Base-by-base conservation (phyloP, 2,113 vertebrate species). In the Equus przewalskii region DNA sequence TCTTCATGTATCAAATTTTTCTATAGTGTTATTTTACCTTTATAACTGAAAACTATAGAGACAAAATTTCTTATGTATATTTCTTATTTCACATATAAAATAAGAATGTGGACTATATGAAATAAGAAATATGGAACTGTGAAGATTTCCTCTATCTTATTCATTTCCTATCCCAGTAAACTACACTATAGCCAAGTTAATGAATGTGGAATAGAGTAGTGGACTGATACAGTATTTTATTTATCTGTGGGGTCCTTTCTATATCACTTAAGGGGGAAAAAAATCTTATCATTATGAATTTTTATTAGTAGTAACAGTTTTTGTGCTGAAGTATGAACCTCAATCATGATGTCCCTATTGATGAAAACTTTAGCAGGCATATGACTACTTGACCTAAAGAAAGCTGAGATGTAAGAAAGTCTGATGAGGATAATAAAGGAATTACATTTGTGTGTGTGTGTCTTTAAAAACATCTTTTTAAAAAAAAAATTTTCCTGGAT, bases 361-460 rank as follows among this genome's bases (percentile, higher is more conserved):
- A 41, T 91, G 69, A 60, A 89, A 49, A 26, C 33, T 65, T 76
- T 86, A 89, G 33, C 26, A 69, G 21, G 67, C 51, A 79, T 73
- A 94, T 93, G 62, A 91, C 81, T 96, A 86, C 85, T 10, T 87
- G 51, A 81, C 49, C 62, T 94, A 79, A 89, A 46, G 65, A 91
- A 83, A 92, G 73, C 92, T 70, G 36, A 94, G 75, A 13, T 62
- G 9, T 80, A 76, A 82, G 64, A 82, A 85, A 15, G 5, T 82
- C 67, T 95, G 62, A 89, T 88, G 60, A 58, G 33, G 13, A 64
- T 94, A 86, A 92, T 54, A 97, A 97, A 44, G 16, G 7, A 96
- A 97, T 75, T 78, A 14, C 1, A 67, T 69, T 36, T 92, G 76
- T 46, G 26, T 78, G 46, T 56, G 21, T 26, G 16, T 87, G 4